phyloP scores from a whole-genome alignment of 2,888 invertebrate species.

The Pogonocherus hispidulus region DNA sequence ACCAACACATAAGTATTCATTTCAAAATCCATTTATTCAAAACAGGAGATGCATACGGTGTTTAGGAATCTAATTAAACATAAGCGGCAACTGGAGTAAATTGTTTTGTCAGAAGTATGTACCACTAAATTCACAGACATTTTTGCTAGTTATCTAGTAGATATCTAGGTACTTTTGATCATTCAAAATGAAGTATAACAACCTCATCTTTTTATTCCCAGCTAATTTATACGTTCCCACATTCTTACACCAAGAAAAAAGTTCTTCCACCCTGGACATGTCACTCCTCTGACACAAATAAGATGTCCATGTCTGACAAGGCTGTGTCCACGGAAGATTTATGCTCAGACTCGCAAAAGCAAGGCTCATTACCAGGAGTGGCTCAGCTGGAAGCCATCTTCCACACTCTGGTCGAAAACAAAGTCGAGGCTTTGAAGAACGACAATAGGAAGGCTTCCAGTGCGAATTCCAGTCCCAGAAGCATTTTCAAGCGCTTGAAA shows the following conservation, averaged over 20 bases:
- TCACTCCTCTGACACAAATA: not conserved
- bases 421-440: conserved; percentile 75
- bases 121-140: too few relatives aligned
- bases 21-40: too few relatives aligned
- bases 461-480: conserved; percentile 67
- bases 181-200: too few relatives aligned
- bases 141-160: too few relatives aligned
- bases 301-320: conserved; percentile 73
- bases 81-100: too few relatives aligned
- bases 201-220: not conserved
- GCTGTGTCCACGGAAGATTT: conserved; percentile 79
- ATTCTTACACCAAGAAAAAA: too few relatives aligned
- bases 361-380: conserved; percentile 69
- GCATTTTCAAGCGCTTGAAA: conserved; percentile 61
- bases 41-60: too few relatives aligned
- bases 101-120: too few relatives aligned
- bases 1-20: too few relatives aligned
- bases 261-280: too few relatives aligned
- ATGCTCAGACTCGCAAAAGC: conserved; percentile 52
- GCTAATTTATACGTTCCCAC: not conserved
- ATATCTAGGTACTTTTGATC: too few relatives aligned
- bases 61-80: too few relatives aligned
- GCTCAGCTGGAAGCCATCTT: conserved; percentile 79
- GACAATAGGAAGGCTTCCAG: conserved; percentile 65
- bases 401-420: conserved; percentile 80